Percentiles rank a stretch among this genome's conserved stretches.
Conservation (phyloP, 2,113 vertebrate genomes). For the Vombatus ursinus region DNA sequence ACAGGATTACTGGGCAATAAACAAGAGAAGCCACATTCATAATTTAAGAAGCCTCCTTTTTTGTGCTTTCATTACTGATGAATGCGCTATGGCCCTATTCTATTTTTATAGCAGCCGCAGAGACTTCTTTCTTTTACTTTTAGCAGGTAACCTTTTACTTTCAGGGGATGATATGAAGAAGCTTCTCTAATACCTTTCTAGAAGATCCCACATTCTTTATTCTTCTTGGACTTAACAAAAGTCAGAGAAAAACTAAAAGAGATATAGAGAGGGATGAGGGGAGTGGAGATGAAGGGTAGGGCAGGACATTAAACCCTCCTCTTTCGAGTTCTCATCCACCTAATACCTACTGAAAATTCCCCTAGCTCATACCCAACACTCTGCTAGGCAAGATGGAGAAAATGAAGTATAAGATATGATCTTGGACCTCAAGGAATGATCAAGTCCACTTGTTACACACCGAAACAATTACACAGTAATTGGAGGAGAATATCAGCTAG, state of each 20-base stretch:
- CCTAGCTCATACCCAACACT: background rate
- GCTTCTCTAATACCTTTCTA: background rate
- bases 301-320: background rate
- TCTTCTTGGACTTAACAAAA: background rate
- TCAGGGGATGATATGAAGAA: background rate
- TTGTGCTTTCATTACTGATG: constrained; percentile 68
- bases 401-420: background rate
- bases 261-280: background rate
- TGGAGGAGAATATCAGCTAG: background rate
- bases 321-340: background rate
- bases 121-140: constrained; percentile 40
- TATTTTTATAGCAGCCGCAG: constrained; percentile 70
- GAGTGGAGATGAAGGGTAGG: background rate
- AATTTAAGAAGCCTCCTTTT: constrained; percentile 72
- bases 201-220: background rate
- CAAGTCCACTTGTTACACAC: background rate
- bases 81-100: constrained; percentile 32
- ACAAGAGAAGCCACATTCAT: constrained; percentile 64
- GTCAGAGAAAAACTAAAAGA: background rate
- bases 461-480: background rate
- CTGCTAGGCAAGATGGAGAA: background rate
- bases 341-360: background rate
- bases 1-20: constrained; percentile 66
- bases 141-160: background rate
- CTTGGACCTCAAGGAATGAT: background rate